These are phyloP conservation scores for Lordiphosa mommai DNA, from an alignment of 1,140 invertebrate species.

Conservation along the genomic window DNA sequence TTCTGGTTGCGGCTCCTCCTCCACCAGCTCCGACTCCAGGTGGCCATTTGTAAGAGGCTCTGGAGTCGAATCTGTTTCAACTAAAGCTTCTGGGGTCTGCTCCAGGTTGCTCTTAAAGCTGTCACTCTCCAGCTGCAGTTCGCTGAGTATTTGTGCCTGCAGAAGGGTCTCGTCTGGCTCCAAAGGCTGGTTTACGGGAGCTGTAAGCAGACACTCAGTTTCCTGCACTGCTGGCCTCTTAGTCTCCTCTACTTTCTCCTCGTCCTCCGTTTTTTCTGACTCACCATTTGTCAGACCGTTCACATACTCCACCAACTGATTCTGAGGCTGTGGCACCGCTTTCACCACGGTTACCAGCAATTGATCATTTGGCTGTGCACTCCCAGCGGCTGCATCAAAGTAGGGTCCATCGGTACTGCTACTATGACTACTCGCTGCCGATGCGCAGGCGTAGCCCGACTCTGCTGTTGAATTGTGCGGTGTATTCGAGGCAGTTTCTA, in stretches of 20 bases:
- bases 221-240: neutral
- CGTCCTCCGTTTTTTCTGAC: constrained; percentile 31
- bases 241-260: constrained; percentile 10
- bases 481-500: constrained; percentile 80
- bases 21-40: no score
- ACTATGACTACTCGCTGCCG: constrained; percentile 73
- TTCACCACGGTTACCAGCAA: constrained; percentile 11
- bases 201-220: neutral
- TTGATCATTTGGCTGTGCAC: constrained; percentile 27
- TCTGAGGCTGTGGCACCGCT: constrained; percentile 28
- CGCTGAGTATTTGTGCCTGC: constrained; percentile 64
- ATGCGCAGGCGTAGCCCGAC: constrained; percentile 81
- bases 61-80: neutral
- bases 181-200: neutral
- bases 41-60: neutral
- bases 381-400: constrained; percentile 79
- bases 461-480: constrained; percentile 80
- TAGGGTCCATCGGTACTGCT: constrained; percentile 80
- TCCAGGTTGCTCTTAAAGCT: constrained; percentile 16
- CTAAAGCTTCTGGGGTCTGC: constrained; percentile 7
- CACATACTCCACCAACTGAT: constrained; percentile 25
- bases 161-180: constrained; percentile 38
- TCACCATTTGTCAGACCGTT: constrained; percentile 43
- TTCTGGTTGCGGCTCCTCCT: neutral
- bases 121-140: constrained; percentile 59